A percentile compares a stretch with the other conserved stretches of the same genome.
These are phyloP conservation scores for Neoitamus cyanurus DNA, from an alignment of 2,888 invertebrate species.

Conservation along the genomic window DNA sequence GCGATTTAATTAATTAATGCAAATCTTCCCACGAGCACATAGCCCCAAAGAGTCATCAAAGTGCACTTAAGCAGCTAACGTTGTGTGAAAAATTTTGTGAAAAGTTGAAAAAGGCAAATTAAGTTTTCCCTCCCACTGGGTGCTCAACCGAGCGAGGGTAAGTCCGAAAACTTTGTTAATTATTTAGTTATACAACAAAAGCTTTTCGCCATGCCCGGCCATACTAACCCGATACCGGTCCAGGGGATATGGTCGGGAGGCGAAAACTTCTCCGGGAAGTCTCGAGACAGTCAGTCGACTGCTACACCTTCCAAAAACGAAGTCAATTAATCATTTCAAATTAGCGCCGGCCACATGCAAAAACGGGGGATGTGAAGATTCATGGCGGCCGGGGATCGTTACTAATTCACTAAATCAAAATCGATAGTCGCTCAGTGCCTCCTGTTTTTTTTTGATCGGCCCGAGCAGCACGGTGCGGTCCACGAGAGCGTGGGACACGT, in stretches of 20 bases:
- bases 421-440: neutral
- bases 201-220: neutral
- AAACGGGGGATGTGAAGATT: neutral
- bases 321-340: constrained; percentile 10
- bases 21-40: neutral
- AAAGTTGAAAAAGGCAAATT: neutral
- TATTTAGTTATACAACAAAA: neutral
- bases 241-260: neutral
- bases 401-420: constrained; percentile 4
- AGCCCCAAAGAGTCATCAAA: neutral
- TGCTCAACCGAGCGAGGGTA: neutral
- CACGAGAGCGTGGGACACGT: neutral
- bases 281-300: neutral
- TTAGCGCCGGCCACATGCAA: neutral
- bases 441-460: neutral
- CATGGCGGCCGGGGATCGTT: neutral
- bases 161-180: neutral
- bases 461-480: neutral
- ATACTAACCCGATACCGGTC: neutral
- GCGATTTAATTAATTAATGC: neutral
- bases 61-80: constrained; percentile 1
- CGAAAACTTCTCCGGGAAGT: neutral
- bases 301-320: neutral
- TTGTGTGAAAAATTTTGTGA: neutral
- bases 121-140: neutral